Evolutionary conservation across 2,888 invertebrate genomes (phyloP), one percentile per base, ranked within the genome.

Genomic region (Lithophane semibrunnea): DNA sequence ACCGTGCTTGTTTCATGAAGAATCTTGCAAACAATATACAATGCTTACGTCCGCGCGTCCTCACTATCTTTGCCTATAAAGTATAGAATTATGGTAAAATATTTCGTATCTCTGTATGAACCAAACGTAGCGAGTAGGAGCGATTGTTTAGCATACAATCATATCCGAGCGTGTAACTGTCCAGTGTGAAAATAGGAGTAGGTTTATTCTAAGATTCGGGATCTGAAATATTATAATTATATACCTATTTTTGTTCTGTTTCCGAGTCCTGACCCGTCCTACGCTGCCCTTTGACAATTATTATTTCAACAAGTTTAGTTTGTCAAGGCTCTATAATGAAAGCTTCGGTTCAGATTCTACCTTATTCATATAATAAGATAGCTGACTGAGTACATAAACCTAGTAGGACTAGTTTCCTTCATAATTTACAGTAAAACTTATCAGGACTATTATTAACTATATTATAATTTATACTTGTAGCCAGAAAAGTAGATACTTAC

Each of bases 51-150:
- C 29, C 37, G 2, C 37, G 37, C 3, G 37, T 37, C 37, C 52
- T 37, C n/a, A 54, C 44, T 67, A 44, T 64, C 56, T 52, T 56
- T 56, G 75, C 37, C 21, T 58, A 24, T 64, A 67, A 81, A 79
- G n/a, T 64, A 44, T 37, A 24, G 49, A 80, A 78, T 84, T 77
- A 84, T 74, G 80, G 47, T 80, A 84, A 82, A 63, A 64, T 64
- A 71, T 77, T 68, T 73, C 54, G n/a, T 73, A 78, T 76, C 66
- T 77, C 56, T 81, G 54, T 61, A 76, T 80, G 37, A 63, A 49
- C 74, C 83, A 73, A 52, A 68, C 16, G 49, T 29, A 63, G 44
- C 69, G 67, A 61, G 54, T 56, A 47, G 58, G 42, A 70, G n/a
- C 61, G 21, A 24, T 76, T 67, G 60, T 68, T 83, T 75, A 79